phyloP scores from a whole-genome alignment of 2,113 vertebrate genomes.

The Brachirus orientalis region DNA sequence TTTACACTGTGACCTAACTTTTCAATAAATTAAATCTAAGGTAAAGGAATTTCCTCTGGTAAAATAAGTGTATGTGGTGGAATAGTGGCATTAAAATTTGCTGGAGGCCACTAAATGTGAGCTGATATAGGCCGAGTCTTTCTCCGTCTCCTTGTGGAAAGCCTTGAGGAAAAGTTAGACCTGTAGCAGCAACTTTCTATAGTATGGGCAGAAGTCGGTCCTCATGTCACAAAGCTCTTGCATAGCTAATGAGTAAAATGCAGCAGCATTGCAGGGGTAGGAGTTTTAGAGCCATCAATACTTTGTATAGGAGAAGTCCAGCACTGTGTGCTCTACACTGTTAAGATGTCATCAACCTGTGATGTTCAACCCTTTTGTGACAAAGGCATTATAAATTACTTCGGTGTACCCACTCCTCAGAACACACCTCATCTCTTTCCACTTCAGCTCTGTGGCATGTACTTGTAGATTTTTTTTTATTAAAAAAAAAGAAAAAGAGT shows the following conservation, averaged over 20 bases:
- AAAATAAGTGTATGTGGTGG: no score
- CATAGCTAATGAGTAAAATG: neutral
- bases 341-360: slow-evolving; percentile 21
- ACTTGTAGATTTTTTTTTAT: neutral
- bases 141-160: neutral
- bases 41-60: neutral
- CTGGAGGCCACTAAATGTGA: no score
- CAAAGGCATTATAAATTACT: slow-evolving; percentile 24
- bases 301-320: slow-evolving; percentile 5
- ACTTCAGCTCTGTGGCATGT: slow-evolving; percentile 19
- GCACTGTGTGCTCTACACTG: neutral
- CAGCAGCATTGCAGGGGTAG: neutral
- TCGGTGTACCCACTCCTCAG: neutral
- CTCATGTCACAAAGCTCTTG: neutral
- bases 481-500: neutral
- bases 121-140: no score
- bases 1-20: no score
- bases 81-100: no score
- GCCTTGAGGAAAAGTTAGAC: neutral
- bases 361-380: slow-evolving; percentile 1
- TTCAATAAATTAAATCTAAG: no score
- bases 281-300: neutral
- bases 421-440: slow-evolving; percentile 29
- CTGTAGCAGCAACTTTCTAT: neutral
- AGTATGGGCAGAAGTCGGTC: neutral